phyloP scores from a whole-genome alignment of 23 tunicate species.

The Trididemnum clinides region DNA sequence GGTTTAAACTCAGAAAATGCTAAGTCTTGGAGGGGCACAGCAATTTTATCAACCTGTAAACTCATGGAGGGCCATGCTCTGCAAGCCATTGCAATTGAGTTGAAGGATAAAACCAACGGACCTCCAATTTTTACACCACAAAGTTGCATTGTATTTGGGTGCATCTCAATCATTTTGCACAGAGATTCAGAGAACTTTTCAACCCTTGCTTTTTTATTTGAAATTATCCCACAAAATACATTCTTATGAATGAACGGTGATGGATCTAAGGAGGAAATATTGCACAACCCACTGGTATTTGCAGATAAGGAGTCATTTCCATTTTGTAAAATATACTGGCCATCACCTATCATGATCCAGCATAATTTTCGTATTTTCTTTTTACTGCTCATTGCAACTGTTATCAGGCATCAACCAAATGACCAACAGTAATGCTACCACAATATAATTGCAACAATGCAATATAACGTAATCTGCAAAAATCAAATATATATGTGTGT shows the following conservation, averaged over 20 bases:
- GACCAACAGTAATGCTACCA: too few relatives aligned
- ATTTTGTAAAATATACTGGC: not conserved
- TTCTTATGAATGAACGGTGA: not conserved
- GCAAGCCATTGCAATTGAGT: not conserved
- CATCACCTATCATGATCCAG: conserved; percentile 2
- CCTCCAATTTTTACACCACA: conserved; percentile 69
- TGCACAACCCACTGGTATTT: not conserved
- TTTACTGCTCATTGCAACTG: conserved; percentile 3
- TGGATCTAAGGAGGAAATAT: not conserved
- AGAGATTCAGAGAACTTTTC: conserved; percentile 6
- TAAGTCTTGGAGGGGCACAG: not conserved
- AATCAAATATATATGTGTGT: too few relatives aligned
- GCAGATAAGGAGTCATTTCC: not conserved
- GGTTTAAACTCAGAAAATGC: not conserved
- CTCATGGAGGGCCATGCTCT: conserved; percentile 60
- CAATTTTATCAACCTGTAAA: conserved; percentile 34
- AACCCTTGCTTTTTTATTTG: conserved; percentile 18
- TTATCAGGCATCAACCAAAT: too few relatives aligned
- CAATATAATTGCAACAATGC: too few relatives aligned
- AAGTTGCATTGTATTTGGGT: conserved; percentile 81
- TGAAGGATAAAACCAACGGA: conserved; percentile 28
- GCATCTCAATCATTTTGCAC: conserved; percentile 29
- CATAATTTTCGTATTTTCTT: conserved; percentile 3
- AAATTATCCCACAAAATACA: conserved; percentile 46
- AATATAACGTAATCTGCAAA: too few relatives aligned